Base-by-base conservation (phyloP, 1,140 invertebrate species). In the Drosophila mauritiana region DNA sequence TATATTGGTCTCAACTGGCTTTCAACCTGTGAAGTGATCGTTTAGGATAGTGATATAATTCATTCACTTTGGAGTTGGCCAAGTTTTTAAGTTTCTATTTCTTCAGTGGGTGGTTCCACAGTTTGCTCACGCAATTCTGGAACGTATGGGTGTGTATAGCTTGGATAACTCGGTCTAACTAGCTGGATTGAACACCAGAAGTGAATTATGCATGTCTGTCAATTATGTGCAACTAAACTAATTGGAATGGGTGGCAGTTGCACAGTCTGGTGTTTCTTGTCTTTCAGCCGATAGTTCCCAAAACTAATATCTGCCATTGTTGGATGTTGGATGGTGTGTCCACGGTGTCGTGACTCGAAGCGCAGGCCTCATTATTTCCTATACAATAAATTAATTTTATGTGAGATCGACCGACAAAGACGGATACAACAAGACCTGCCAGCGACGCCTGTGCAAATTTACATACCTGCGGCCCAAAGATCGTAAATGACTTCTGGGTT, bases 401-500 rank as follows among this genome's bases (percentile, higher is more conserved):
- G 48, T 65, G 73, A 40, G 73, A 74, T 65, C 36, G 27, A 45
- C 39, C 39, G 17, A 40, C 46, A 34, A 25, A 46, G 36, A 63
- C 39, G 37, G 42, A 70, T 61, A 53, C 13, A 39, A 13, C 55
- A 48, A 42, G 49, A 70, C 64, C 64, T 55, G 67, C 40, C 34
- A 13, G 31, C 13, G 34, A 13, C 55, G 22, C 13, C 45, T 40
- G 43, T 15, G 53, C 22, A 72, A 11, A 69, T 53, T 54, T 70
- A 64, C 57, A 25, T 72, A 55, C 49, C 37, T 27, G 54, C 43
- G 48, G 7, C 52, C 52, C 67, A 64, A 78, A 59, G 67, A 59
- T 49, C 70, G 77, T 82, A 79, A 78, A 64, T 64, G 49, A 72
- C 69, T 86, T 86, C 82, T 78, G 83, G 83, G 54, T 64, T 79